phyloP scores from a whole-genome alignment of 1,140 invertebrate genomes.

The Trigoniulus corallinus region DNA sequence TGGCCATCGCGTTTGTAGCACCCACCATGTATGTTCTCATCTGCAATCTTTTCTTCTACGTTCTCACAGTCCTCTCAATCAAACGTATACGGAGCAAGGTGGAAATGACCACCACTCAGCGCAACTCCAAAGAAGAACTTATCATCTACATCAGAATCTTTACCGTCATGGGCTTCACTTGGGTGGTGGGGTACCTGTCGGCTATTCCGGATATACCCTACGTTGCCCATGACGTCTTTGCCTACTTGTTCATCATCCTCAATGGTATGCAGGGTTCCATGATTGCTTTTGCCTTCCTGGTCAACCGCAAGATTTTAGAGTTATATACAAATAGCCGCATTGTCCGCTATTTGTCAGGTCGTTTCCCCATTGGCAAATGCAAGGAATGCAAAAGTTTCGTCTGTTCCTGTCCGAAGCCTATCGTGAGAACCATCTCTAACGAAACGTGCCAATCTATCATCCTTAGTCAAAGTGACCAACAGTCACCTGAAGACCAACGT shows the following conservation, averaged over 20 bases:
- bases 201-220: conserved; percentile 19
- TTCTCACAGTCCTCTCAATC: conserved; percentile 23
- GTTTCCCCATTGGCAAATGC: background rate
- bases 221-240: conserved; percentile 10
- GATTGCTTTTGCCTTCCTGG: conserved; percentile 13
- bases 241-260: conserved; percentile 14
- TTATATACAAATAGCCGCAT: background rate
- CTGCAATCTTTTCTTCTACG: conserved; percentile 23
- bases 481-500: no score
- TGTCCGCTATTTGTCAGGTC: background rate
- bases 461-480: no score
- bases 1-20: conserved; percentile 23
- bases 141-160: conserved; percentile 27
- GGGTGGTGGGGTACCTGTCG: conserved; percentile 26
- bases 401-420: background rate
- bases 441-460: background rate
- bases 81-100: conserved; percentile 14
- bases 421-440: background rate
- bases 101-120: conserved; percentile 6
- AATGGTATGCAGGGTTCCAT: conserved; percentile 15
- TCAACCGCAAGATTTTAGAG: conserved; percentile 8
- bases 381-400: background rate
- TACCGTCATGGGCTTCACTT: conserved; percentile 29
- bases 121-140: conserved; percentile 20
- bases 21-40: conserved; percentile 24